phyloP scores from a whole-genome alignment of 2,888 invertebrate species.

The Glyphotaelius pellucidus region DNA sequence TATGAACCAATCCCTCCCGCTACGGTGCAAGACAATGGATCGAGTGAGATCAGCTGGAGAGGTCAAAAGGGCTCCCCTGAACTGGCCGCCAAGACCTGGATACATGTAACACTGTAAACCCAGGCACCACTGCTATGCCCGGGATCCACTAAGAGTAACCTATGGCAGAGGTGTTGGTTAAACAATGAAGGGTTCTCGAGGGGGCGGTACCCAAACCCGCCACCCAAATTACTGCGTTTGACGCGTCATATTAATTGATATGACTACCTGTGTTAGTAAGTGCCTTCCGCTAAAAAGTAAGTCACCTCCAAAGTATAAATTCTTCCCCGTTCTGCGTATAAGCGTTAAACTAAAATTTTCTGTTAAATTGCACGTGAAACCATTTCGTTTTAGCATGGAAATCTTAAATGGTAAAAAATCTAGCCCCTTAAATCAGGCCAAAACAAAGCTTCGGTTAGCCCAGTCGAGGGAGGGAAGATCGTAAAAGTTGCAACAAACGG shows the following conservation, averaged over 20 bases:
- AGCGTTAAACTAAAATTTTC: constrained; percentile 59
- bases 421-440: constrained; percentile 54
- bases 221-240: background rate
- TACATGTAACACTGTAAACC: too few relatives aligned
- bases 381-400: constrained; percentile 62
- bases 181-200: too few relatives aligned
- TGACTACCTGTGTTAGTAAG: background rate
- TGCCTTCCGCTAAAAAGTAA: background rate
- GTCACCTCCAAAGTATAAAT: constrained; percentile 4
- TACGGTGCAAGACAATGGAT: too few relatives aligned
- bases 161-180: too few relatives aligned
- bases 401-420: constrained; percentile 64
- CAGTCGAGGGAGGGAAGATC: constrained; percentile 60
- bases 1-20: too few relatives aligned
- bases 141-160: too few relatives aligned
- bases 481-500: constrained; percentile 59
- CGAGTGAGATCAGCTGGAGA: too few relatives aligned
- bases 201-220: too few relatives aligned
- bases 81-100: too few relatives aligned
- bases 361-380: constrained; percentile 65
- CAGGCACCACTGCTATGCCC: too few relatives aligned
- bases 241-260: background rate
- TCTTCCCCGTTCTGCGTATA: constrained; percentile 2
- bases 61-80: too few relatives aligned
- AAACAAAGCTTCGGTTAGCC: constrained; percentile 58